Evolutionary conservation across 2,113 vertebrate genomes (phyloP), one percentile per base, ranked within the genome.

Genomic region (Zootoca vivipara): DNA sequence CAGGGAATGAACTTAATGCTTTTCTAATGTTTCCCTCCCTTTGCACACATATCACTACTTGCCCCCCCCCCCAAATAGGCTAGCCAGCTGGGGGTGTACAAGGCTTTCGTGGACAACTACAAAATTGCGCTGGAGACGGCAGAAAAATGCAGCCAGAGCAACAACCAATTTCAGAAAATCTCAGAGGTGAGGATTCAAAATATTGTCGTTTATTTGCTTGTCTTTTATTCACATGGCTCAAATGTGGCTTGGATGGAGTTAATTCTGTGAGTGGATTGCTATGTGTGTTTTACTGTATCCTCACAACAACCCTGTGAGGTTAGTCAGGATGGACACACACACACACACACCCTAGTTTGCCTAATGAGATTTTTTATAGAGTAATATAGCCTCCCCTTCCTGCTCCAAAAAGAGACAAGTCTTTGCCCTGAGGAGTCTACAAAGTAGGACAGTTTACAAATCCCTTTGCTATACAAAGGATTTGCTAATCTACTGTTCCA

Each of bases 91-190:
- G 99, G 99, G 0, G 97, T 99, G 64, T 99, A 99, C 97, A 99
- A 99, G 94, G 98, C 99, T 4, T 99, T 99, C 91, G 97, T 99
- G 95, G 99, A 99, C 96, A 99, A 99, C 98, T 99, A 99, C 95
- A 99, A 99, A 96, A 96, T 98, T 0, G 99, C 99, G 0, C 92
- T 98, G 90, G 98, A 99, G 95, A 99, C 98, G 0, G 98, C 98
- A 0, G 98, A 98, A 95, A 99, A 99, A 93, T 99, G 98, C 97
- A 98, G 98, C 95, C 98, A 98, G 92, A 98, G 98, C 93, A 99
- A 99, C 96, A 93, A 67, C 89, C 98, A 99, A 92, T 99, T 99
- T 95, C 98, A 98, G 97, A 98, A 99, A 95, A 99, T 99, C 95
- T 99, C 98, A 0, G 99, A 99, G 98, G 99, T 99, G 83, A 95